Conservation (phyloP, 2,113 vertebrate genomes). For the Rhynchomys soricoides region DNA sequence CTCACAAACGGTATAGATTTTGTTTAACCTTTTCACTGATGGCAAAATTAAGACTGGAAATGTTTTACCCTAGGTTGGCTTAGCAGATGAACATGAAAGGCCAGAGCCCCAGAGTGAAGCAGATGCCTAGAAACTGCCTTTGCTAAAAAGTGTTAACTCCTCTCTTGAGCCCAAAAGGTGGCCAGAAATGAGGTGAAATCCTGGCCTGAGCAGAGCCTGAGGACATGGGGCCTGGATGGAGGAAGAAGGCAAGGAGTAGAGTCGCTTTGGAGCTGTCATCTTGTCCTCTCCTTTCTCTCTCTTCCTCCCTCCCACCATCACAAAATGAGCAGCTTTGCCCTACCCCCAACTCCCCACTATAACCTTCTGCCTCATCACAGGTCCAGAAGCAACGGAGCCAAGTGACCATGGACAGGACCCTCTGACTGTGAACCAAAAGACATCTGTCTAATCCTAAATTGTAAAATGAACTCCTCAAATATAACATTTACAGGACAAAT, state of each 20-base stretch:
- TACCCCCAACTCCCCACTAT: too few relatives aligned
- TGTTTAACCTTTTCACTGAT: background rate
- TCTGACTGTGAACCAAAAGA: background rate
- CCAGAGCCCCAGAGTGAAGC: background rate
- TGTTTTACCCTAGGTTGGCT: background rate
- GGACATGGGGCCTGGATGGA: too few relatives aligned
- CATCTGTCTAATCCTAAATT: background rate
- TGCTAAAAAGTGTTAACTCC: background rate
- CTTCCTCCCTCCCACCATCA: background rate
- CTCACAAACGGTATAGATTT: background rate
- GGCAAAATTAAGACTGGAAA: background rate
- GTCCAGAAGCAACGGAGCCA: background rate
- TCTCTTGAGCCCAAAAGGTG: background rate
- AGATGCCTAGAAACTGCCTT: background rate
- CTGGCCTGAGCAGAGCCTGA: background rate
- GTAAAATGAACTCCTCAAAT: conserved; percentile 59
- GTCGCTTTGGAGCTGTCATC: background rate
- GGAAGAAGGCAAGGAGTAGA: background rate
- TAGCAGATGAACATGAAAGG: background rate
- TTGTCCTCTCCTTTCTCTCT: background rate
- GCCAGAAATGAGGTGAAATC: background rate
- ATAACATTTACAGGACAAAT: conserved; percentile 7
- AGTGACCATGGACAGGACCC: too few relatives aligned
- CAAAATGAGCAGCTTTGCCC: background rate
- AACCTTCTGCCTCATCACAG: background rate